A percentile compares a stretch with the other conserved stretches of the same genome.
Conservation (phyloP, 2,797 vertebrate genomes). For the Anisognathus igniventris region DNA sequence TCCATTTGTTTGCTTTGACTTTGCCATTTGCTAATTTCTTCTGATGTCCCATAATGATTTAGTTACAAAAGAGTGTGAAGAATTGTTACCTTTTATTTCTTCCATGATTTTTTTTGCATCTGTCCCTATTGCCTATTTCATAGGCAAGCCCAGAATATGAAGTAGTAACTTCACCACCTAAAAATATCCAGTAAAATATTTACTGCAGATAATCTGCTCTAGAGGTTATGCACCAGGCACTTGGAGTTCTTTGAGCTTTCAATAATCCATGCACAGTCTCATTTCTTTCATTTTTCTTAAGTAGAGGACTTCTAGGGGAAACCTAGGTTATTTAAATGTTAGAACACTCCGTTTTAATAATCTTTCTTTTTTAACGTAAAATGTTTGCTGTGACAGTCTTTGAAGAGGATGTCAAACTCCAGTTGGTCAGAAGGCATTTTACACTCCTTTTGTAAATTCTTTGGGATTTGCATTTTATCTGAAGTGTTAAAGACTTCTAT, state of each 20-base stretch:
- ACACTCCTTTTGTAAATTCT: background rate
- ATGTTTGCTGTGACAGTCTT: background rate
- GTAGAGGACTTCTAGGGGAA: background rate
- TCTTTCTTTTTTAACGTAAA: background rate
- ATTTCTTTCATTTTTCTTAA: background rate
- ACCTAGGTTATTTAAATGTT: background rate
- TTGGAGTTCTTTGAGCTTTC: background rate
- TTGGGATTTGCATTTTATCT: background rate
- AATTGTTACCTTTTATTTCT: background rate
- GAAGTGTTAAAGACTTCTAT: background rate
- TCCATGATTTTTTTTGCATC: background rate
- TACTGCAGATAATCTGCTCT: background rate
- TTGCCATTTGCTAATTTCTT: background rate
- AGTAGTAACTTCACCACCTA: background rate
- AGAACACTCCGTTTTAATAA: background rate
- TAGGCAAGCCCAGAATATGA: background rate
- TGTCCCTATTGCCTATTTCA: background rate
- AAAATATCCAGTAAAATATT: background rate
- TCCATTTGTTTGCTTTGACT: background rate
- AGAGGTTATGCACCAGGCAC: background rate
- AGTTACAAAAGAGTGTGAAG: background rate
- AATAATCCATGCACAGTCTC: background rate
- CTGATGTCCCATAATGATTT: background rate
- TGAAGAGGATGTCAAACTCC: background rate
- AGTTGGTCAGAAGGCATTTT: slow-evolving; percentile 14